Percentiles rank a stretch among this genome's conserved stretches.
Evolutionary conservation across 2,888 invertebrate genomes (phyloP).

Genomic region (Corythucha ciliata): DNA sequence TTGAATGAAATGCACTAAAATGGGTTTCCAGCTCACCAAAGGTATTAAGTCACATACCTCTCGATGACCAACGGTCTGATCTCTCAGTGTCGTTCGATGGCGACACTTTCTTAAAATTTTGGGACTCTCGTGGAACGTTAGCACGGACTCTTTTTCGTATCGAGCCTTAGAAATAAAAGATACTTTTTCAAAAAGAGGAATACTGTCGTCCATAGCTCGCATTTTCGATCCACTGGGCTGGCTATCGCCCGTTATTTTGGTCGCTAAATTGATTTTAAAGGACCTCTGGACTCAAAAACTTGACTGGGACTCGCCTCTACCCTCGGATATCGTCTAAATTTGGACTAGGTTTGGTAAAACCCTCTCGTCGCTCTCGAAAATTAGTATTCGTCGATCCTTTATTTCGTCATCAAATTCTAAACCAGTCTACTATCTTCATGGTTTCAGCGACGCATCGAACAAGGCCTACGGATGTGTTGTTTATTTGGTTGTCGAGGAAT

Average conservation of each 20-base stretch:
- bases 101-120: too few species aligned
- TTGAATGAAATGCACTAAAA: too few species aligned
- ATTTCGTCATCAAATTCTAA: neutral
- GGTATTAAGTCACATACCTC: too few species aligned
- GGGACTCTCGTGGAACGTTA: conserved; percentile 29
- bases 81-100: too few species aligned
- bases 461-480: conserved; percentile 8
- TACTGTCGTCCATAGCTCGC: conserved; percentile 19
- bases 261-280: conserved; percentile 31
- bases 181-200: conserved; percentile 17
- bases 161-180: neutral
- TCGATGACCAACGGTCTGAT: too few species aligned
- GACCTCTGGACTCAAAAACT: conserved; percentile 27
- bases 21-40: too few species aligned
- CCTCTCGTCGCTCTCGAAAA: too few species aligned
- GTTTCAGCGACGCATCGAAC: conserved; percentile 20
- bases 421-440: neutral
- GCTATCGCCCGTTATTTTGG: too few species aligned
- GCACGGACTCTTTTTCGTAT: conserved; percentile 23
- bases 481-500: neutral
- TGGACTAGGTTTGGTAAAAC: conserved; percentile 16
- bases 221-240: conserved; percentile 32
- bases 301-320: conserved; percentile 32
- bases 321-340: neutral
- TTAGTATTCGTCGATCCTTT: too few species aligned